Conservation (phyloP, 2,888 invertebrate species). For the Lasius fuliginosus region DNA sequence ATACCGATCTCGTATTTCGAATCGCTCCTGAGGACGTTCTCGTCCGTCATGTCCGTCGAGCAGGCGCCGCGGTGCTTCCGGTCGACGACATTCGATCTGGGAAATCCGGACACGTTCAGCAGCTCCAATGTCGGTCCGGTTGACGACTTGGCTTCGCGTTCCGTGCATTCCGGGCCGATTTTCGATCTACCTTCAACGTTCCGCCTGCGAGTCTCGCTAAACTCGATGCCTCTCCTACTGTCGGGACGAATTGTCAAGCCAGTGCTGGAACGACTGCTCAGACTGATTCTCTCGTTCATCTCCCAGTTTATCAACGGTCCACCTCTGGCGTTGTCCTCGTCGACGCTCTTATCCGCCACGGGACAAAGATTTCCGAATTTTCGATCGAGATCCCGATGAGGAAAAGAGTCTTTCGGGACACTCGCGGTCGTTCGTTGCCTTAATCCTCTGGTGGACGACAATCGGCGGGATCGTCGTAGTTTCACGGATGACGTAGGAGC, state of each 20-base stretch:
- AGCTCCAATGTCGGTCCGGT: conserved; percentile 66
- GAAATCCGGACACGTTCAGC: conserved; percentile 81
- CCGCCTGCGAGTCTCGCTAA: conserved; percentile 71
- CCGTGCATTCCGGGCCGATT: conserved; percentile 34
- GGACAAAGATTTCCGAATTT: conserved; percentile 66
- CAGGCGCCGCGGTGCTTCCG: conserved; percentile 63
- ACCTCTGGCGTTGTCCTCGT: conserved; percentile 47
- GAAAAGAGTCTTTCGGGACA: conserved; percentile 46
- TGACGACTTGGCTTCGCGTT: conserved; percentile 29
- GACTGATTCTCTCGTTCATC: conserved; percentile 83
- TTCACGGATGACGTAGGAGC: conserved; percentile 62
- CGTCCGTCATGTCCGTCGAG: conserved; percentile 58
- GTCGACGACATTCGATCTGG: conserved; percentile 56
- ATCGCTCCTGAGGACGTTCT: conserved; percentile 78
- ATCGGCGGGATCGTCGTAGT: conserved; percentile 81
- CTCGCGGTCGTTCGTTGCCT: conserved; percentile 58
- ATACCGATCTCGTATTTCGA: conserved; percentile 80
- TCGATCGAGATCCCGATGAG: conserved; percentile 65
- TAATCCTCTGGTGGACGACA: conserved; percentile 83
- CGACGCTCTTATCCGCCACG: conserved; percentile 59
- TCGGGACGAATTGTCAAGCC: conserved; percentile 80
- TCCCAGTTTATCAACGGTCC: conserved; percentile 82
- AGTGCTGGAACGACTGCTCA: conserved; percentile 82
- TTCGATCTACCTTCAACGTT: conserved; percentile 50
- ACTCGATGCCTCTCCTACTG: conserved; percentile 77